phyloP scores from a whole-genome alignment of 2,797 vertebrate species.

The Rousettus madagascariensis region DNA sequence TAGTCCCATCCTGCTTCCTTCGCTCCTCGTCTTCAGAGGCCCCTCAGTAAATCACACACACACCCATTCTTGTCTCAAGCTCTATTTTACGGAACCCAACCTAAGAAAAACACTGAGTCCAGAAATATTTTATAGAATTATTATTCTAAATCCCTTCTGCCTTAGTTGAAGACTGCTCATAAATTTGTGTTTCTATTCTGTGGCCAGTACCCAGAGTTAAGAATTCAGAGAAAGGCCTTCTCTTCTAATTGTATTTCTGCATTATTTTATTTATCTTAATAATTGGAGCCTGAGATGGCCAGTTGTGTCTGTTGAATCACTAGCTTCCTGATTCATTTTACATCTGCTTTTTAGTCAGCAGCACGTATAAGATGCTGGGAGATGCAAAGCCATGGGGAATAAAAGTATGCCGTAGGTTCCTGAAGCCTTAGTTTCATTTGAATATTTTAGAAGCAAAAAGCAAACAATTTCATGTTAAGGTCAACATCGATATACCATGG shows the following conservation, averaged over 20 bases:
- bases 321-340: background rate
- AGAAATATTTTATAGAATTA: background rate
- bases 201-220: background rate
- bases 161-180: background rate
- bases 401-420: background rate
- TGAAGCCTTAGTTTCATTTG: background rate
- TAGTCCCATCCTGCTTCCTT: background rate
- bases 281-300: background rate
- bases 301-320: background rate
- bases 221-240: background rate
- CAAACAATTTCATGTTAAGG: background rate
- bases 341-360: background rate
- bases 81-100: background rate
- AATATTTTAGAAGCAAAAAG: slow-evolving; percentile 9
- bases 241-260: background rate
- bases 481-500: background rate
- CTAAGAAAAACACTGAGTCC: background rate
- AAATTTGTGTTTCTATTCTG: background rate
- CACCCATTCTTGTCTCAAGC: background rate
- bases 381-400: background rate
- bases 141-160: background rate
- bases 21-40: background rate
- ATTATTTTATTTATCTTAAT: background rate
- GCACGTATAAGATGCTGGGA: background rate
- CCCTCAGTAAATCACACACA: background rate